phyloP scores from a whole-genome alignment of 30 jellyfish, hydroid and myxozoan genomes.

The Nemopilema nomurai region DNA sequence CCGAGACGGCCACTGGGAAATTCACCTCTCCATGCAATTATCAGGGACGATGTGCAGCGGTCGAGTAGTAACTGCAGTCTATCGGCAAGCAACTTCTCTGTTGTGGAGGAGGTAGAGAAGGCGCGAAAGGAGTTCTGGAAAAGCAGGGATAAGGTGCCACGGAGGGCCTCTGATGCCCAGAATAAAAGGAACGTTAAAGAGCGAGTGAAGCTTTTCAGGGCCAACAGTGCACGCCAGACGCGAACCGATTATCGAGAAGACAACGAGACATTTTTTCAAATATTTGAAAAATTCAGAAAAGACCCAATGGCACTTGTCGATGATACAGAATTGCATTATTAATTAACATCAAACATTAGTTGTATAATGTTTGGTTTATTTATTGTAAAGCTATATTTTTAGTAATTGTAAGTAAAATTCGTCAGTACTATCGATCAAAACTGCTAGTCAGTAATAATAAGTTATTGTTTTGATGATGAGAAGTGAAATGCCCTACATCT shows the following conservation, averaged over 20 bases:
- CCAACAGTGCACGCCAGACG: not conserved
- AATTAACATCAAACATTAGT: not conserved
- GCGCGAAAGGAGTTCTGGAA: not conserved
- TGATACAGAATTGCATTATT: constrained; percentile 12
- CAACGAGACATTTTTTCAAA: constrained; percentile 11
- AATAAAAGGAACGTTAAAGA: not conserved
- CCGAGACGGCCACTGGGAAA: not conserved
- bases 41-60: constrained; percentile 4
- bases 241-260: not conserved
- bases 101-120: not conserved
- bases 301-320: constrained; percentile 14
- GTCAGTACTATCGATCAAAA: too few relatives aligned
- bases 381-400: not conserved
- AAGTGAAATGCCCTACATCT: too few relatives aligned
- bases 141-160: not conserved
- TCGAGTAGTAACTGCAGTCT: not conserved
- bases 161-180: constrained; percentile 8
- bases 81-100: constrained; percentile 1
- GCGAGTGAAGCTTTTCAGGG: constrained; percentile 3
- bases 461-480: too few relatives aligned
- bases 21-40: not conserved
- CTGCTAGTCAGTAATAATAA: too few relatives aligned
- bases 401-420: not conserved
- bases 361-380: not conserved
- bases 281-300: constrained; percentile 4